Percentiles rank a stretch among this genome's conserved stretches.
Conservation (phyloP, 2,888 invertebrate species). For the Lepidochitona cinerea region DNA sequence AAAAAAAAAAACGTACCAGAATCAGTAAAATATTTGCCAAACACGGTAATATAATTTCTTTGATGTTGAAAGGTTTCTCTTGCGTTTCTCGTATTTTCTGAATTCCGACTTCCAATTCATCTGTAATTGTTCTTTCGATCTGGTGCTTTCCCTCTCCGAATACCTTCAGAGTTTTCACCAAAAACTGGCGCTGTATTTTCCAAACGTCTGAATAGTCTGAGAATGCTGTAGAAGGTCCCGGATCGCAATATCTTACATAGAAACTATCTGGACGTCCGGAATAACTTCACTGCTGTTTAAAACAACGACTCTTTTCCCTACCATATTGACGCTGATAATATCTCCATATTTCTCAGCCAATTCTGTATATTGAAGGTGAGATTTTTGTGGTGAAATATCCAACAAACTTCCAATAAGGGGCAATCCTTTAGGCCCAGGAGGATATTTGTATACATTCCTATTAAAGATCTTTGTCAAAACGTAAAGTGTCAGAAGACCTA, state of each 20-base stretch:
- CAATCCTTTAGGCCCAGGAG: background rate
- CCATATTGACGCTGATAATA: background rate
- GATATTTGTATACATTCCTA: too few species aligned
- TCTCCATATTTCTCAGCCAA: background rate
- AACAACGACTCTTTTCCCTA: background rate
- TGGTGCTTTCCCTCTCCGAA: background rate
- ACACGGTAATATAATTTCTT: background rate
- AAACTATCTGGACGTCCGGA: background rate
- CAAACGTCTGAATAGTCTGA: background rate
- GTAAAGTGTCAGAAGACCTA: too few species aligned
- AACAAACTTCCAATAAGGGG: background rate
- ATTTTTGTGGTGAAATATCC: background rate
- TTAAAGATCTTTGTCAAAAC: too few species aligned
- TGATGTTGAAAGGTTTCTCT: background rate
- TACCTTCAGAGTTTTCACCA: background rate
- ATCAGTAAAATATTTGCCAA: background rate
- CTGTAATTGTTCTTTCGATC: background rate
- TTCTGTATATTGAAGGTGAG: background rate
- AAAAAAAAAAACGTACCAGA: background rate
- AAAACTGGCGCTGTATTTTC: background rate
- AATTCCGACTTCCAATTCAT: background rate
- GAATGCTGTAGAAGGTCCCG: background rate
- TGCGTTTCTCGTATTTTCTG: background rate
- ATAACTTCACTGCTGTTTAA: background rate
- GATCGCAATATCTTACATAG: background rate